Percentiles rank a stretch among this genome's conserved stretches.
Conservation (phyloP, 2,113 vertebrate genomes). For the Corythornis vintsioides region DNA sequence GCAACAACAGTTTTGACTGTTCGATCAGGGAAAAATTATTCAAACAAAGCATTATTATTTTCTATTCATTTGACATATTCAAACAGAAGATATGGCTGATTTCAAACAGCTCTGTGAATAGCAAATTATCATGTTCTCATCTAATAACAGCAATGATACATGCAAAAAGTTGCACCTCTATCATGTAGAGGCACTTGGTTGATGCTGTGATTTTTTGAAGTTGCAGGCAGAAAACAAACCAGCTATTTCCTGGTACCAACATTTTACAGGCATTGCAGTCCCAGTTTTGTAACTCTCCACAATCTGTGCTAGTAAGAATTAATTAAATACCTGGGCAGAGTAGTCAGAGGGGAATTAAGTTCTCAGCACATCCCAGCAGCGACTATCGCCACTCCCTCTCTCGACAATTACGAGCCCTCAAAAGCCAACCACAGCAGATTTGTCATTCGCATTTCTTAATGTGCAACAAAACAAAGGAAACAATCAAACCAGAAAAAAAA, state of each 20-base stretch:
- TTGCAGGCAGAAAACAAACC: not conserved
- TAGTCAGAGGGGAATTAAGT: conserved; percentile 50
- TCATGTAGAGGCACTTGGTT: not conserved
- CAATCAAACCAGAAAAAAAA: not conserved
- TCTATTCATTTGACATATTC: not conserved
- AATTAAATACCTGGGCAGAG: conserved; percentile 61
- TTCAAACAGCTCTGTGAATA: not conserved
- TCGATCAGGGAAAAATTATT: not conserved
- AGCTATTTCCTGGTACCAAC: not conserved
- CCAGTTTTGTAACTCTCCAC: conserved; percentile 50
- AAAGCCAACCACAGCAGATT: conserved; percentile 13
- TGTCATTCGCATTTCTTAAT: not conserved
- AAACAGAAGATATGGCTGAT: not conserved
- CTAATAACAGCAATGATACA: not conserved
- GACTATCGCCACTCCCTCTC: not conserved
- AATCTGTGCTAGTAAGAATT: conserved; percentile 13
- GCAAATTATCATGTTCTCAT: not conserved
- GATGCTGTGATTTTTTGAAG: not conserved
- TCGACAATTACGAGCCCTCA: conserved; percentile 6
- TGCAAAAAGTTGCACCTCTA: not conserved
- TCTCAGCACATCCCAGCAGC: conserved; percentile 22
- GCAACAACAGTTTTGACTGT: not conserved
- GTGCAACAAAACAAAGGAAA: not conserved
- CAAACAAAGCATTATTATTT: not conserved
- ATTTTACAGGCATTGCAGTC: not conserved